phyloP scores from a whole-genome alignment of 2,113 vertebrate genomes.

The Antennarius striatus region DNA sequence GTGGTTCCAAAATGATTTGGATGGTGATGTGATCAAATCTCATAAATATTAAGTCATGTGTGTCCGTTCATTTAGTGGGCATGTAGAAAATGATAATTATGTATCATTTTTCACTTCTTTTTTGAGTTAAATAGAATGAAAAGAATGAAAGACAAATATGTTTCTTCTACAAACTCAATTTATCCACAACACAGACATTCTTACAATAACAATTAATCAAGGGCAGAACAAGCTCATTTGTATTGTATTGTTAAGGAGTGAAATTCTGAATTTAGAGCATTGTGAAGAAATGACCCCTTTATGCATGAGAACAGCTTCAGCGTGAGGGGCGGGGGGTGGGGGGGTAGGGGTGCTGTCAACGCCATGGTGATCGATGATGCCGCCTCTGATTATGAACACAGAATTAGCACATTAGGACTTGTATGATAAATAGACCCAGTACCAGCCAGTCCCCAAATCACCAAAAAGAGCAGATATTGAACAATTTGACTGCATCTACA shows the following conservation, averaged over 20 bases:
- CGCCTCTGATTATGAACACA: slow-evolving; percentile 85
- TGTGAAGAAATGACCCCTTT: slow-evolving; percentile 88
- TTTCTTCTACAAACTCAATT: slow-evolving; percentile 44
- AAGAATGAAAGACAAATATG: slow-evolving; percentile 37
- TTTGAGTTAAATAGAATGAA: slow-evolving; percentile 32
- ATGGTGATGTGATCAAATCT: slow-evolving; percentile 1
- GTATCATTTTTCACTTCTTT: slow-evolving; percentile 13
- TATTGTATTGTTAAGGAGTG: slow-evolving; percentile 89
- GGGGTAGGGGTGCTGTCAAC: slow-evolving; percentile 80
- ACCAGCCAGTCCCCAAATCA: slow-evolving; percentile 62
- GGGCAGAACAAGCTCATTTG: slow-evolving; percentile 90
- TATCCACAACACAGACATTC: slow-evolving; percentile 54
- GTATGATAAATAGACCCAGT: slow-evolving; percentile 83
- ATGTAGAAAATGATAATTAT: slow-evolving; percentile 22
- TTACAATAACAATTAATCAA: slow-evolving; percentile 85
- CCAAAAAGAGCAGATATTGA: slow-evolving; percentile 52
- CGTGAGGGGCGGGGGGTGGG: slow-evolving; percentile 26
- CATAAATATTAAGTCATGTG: slow-evolving; percentile 18
- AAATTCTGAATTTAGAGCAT: slow-evolving; percentile 91
- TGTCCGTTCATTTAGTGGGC: neutral
- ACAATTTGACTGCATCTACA: slow-evolving; percentile 53
- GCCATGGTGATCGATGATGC: slow-evolving; percentile 92
- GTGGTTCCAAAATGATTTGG: neutral
- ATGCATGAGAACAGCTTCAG: slow-evolving; percentile 83
- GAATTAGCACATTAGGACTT: slow-evolving; percentile 85